phyloP scores from a whole-genome alignment of 2,888 invertebrate species.

The Drosophila infuscata region DNA sequence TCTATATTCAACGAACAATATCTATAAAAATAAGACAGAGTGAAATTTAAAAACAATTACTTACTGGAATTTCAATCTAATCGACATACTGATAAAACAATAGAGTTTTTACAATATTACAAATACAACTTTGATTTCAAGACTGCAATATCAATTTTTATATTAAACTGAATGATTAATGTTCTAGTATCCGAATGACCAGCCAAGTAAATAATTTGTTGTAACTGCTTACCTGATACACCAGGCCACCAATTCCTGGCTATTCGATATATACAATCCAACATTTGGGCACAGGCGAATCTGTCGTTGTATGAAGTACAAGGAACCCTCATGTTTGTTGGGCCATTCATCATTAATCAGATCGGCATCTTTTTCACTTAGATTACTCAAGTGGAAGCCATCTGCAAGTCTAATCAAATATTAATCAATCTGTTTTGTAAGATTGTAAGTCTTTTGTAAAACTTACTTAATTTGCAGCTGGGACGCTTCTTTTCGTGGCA shows the following conservation, averaged over 20 bases:
- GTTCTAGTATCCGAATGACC: neutral
- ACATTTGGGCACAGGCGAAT: constrained; percentile 78
- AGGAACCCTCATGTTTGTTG: constrained; percentile 78
- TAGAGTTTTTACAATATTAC: no score
- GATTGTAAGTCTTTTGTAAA: accelerated
- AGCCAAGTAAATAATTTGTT: neutral
- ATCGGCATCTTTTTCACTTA: constrained; percentile 69
- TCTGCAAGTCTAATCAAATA: constrained; percentile 63
- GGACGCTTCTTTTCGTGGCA: constrained; percentile 66
- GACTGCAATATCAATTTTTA: no score
- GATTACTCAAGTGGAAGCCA: constrained; percentile 55
- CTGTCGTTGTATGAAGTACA: constrained; percentile 75
- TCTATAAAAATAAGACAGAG: no score
- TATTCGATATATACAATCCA: constrained; percentile 72
- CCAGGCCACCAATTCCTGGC: constrained; percentile 82
- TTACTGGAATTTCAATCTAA: no score
- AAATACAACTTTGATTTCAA: no score
- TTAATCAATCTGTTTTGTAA: neutral
- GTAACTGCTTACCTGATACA: constrained; percentile 76
- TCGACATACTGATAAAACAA: no score
- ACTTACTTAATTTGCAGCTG: constrained; percentile 71
- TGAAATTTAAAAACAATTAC: no score
- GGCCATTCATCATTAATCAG: constrained; percentile 80
- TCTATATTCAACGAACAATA: no score
- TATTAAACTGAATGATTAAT: neutral